These are phyloP conservation scores for Oreochromis aureus DNA, from an alignment of 2,113 vertebrate genomes.

Conservation along the genomic window DNA sequence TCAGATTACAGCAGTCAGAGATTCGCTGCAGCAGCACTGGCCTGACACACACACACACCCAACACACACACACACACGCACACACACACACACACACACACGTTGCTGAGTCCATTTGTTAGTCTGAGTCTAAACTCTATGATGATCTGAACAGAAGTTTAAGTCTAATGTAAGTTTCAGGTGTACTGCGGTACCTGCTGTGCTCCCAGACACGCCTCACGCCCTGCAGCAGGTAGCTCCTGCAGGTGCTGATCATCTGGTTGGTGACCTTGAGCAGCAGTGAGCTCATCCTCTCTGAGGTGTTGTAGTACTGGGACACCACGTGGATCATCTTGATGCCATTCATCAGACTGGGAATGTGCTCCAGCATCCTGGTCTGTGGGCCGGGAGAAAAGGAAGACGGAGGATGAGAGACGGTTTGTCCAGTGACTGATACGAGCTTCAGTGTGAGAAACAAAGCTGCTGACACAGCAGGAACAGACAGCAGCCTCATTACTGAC, in stretches of 20 bases:
- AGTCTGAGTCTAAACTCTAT: neutral
- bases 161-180: accelerated
- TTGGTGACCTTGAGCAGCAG: conserved; percentile 85
- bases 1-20: conserved; percentile 71
- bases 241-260: conserved; percentile 79
- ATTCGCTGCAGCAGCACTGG: conserved; percentile 71
- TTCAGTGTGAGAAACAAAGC: neutral
- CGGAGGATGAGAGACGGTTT: neutral
- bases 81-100: neutral
- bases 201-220: conserved; percentile 78
- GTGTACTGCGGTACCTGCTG: conserved; percentile 61
- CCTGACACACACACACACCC: conserved; percentile 45
- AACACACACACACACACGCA: neutral
- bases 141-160: neutral
- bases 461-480: neutral
- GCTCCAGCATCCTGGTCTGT: conserved; percentile 66
- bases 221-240: conserved; percentile 66
- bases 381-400: neutral
- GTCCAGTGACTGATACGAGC: neutral
- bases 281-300: conserved; percentile 76
- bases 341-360: conserved; percentile 75
- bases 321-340: conserved; percentile 74
- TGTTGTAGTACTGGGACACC: conserved; percentile 77
- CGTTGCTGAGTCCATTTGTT: neutral
- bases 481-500: neutral